Conservation (phyloP, 1,140 invertebrate genomes). For the Drosophila erecta region DNA sequence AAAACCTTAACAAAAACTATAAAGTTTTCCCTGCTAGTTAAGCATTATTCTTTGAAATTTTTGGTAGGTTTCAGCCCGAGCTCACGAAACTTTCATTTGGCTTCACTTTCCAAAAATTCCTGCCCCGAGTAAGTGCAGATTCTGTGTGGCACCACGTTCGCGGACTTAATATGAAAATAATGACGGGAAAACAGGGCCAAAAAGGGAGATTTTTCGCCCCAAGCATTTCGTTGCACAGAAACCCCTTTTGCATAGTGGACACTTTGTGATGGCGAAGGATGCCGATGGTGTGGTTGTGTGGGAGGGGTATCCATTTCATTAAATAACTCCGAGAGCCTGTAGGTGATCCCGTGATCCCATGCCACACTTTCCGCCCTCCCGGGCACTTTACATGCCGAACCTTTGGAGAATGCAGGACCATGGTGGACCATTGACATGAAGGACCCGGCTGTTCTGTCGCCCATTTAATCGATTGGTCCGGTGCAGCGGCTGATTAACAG, state of each 20-base stretch:
- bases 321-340: slow-evolving; percentile 34
- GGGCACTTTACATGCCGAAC: slow-evolving; percentile 19
- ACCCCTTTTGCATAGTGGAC: slow-evolving; percentile 4
- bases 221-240: slow-evolving; percentile 21
- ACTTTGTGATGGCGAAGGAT: slow-evolving; percentile 11
- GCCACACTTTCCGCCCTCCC: background rate
- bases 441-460: slow-evolving; percentile 7
- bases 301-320: slow-evolving; percentile 40
- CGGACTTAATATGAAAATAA: slow-evolving; percentile 50
- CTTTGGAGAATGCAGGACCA: slow-evolving; percentile 26
- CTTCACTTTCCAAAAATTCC: slow-evolving; percentile 7
- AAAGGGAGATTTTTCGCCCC: slow-evolving; percentile 9
- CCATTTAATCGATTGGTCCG: slow-evolving; percentile 41
- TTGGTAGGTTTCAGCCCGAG: slow-evolving; percentile 4
- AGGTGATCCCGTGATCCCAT: slow-evolving; percentile 40
- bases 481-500: slow-evolving; percentile 57
- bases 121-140: background rate
- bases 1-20: background rate
- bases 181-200: slow-evolving; percentile 13
- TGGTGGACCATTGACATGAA: slow-evolving; percentile 31
- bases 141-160: slow-evolving; percentile 22
- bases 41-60: slow-evolving; percentile 16
- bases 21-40: slow-evolving; percentile 13
- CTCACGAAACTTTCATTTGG: slow-evolving; percentile 14
- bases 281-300: background rate